Base-by-base conservation (phyloP, 2,797 vertebrate species). In the Tiaroga cobitis region DNA sequence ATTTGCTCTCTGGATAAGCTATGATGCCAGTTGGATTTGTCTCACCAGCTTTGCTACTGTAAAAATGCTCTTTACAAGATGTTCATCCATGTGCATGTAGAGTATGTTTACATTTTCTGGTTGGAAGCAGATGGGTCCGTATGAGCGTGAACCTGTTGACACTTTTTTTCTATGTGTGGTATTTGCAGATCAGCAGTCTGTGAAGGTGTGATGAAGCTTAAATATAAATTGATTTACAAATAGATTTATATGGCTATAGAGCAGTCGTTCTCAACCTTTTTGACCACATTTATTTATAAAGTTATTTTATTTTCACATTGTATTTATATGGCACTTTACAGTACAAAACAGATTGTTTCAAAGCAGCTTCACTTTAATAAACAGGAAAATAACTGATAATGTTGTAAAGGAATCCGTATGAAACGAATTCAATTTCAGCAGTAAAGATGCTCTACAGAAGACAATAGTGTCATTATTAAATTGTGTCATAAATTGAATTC, bases 1-100 rank as follows among this genome's bases (percentile, higher is more conserved):
- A 29, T 83, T 39, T 67, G 74, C 43, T 87, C 59, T 74, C 19
- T 79, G 68, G 75, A n/a, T 82, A 65, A 65, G 72, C 26, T 63
- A 21, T 81, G 67, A 56, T 70, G 46, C 80, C 24, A 4, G 26
- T 56, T 32, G 2, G 19, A 32, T 41, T 63, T 18, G 4, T 29
- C 37, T 29, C 16, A 67, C n/a, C n/a, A 67, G 74, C 74, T 77
- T 51, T 13, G 18, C 43, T 70, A 54, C 29, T 83, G 32, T 76
- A 19, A 5, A 39, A 67, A n/a, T 67, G 43, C 29, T 39, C 21
- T 37, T 43, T 10, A 34, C 43, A 2, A 59, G 18, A 43, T 41
- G 18, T 72, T 59, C 8, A 39, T 56, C 32, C 24, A 32, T 70
- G 26, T 63, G 59, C 19, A 65, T 46, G 56, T 10, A 65, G n/a